These are phyloP conservation scores for Liposcelis brunnea DNA, from an alignment of 2,888 invertebrate species.

Conservation along the genomic window DNA sequence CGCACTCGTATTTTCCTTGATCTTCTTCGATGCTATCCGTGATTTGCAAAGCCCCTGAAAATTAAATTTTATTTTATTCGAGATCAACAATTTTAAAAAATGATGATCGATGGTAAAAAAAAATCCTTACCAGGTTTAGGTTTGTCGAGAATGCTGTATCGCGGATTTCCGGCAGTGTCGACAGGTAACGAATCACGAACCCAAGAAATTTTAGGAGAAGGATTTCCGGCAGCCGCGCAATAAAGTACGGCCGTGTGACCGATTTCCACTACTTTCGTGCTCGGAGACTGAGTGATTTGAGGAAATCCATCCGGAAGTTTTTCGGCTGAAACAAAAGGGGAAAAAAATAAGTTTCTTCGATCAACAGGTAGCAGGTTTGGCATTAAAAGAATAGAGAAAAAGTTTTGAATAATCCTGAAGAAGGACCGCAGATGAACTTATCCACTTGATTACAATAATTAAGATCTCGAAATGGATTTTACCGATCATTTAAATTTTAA, in stretches of 20 bases:
- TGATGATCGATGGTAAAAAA: background rate
- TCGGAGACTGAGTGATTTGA: constrained; percentile 68
- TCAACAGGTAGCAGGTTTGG: no score
- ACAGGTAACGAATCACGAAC: constrained; percentile 83
- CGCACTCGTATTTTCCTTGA: constrained; percentile 91
- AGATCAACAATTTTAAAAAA: background rate
- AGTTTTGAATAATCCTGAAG: no score
- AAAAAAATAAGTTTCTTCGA: no score
- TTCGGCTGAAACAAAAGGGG: constrained; percentile 43
- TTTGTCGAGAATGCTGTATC: constrained; percentile 70
- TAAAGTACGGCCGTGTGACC: constrained; percentile 79
- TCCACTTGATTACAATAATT: no score
- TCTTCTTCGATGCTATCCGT: constrained; percentile 78
- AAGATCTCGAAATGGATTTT: no score
- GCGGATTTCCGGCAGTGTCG: constrained; percentile 60
- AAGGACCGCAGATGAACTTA: no score
- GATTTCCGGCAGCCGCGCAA: constrained; percentile 76
- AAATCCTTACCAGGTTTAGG: constrained; percentile 49
- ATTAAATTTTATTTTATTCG: constrained; percentile 14
- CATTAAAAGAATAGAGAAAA: no score
- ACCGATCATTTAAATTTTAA: no score
- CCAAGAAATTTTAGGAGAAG: constrained; percentile 72
- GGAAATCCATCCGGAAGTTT: constrained; percentile 88
- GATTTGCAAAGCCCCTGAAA: constrained; percentile 72
- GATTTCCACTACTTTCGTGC: constrained; percentile 88